Conservation (phyloP, 2,888 invertebrate species). For the Blera fallax region DNA sequence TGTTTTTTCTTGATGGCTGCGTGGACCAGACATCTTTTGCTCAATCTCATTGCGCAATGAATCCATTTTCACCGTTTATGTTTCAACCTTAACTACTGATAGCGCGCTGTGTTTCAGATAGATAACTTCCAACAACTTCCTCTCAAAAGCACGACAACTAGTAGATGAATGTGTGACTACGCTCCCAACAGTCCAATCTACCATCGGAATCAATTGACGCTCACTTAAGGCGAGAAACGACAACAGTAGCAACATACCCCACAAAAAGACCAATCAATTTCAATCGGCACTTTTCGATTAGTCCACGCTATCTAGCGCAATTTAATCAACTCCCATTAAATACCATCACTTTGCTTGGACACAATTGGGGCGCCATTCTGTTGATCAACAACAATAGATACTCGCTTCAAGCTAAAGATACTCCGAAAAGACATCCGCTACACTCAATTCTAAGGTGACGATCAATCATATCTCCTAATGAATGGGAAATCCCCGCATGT, state of each 20-base stretch:
- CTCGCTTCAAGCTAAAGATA: neutral
- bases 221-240: neutral
- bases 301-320: slow-evolving; percentile 5
- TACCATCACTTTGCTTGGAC: neutral
- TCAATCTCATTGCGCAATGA: too few species aligned
- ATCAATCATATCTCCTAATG: slow-evolving; percentile 12
- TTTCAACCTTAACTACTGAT: too few species aligned
- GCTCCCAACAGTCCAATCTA: neutral
- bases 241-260: neutral
- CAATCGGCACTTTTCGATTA: neutral
- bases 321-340: slow-evolving; percentile 31
- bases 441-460: neutral
- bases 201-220: neutral
- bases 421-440: neutral
- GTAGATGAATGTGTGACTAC: neutral
- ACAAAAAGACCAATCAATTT: neutral
- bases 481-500: neutral
- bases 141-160: too few species aligned
- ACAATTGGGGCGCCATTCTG: slow-evolving; percentile 13
- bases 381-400: neutral
- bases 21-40: too few species aligned
- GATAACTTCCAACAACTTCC: too few species aligned
- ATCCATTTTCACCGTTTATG: too few species aligned
- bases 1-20: too few species aligned
- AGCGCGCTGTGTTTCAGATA: too few species aligned